Conservation (phyloP, 2,888 invertebrate species). For the Temnothorax rugatulus region DNA sequence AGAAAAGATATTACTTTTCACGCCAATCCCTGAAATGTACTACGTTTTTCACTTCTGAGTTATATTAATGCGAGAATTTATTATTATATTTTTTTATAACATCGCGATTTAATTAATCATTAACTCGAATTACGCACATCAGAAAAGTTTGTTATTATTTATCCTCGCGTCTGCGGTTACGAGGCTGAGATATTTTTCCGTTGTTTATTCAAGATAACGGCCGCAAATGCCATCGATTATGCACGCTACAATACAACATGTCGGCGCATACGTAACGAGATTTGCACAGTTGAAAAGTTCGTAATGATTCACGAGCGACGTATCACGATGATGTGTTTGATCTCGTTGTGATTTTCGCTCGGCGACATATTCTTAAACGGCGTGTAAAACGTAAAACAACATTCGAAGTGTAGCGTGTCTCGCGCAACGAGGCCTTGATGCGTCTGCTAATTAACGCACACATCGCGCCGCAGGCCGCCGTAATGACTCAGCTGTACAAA, state of each 20-base stretch:
- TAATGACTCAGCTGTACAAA: conserved; percentile 80
- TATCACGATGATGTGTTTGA: neutral
- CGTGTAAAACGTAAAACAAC: conserved; percentile 25
- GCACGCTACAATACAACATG: neutral
- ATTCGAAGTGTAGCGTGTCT: conserved; percentile 17
- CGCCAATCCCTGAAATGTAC: neutral
- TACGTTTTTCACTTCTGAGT: neutral
- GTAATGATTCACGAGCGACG: neutral
- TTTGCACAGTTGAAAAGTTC: conserved; percentile 27
- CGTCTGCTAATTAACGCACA: conserved; percentile 77
- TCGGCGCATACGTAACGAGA: neutral
- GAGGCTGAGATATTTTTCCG: neutral
- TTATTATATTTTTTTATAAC: neutral
- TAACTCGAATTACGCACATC: neutral
- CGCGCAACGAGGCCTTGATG: conserved; percentile 77
- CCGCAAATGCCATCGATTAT: neutral
- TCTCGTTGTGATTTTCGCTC: neutral
- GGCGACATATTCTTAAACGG: neutral
- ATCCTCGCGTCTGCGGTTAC: neutral
- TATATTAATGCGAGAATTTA: neutral
- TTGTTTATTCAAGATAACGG: neutral
- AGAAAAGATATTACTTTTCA: neutral
- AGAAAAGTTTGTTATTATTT: neutral
- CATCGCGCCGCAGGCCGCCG: conserved; percentile 54
- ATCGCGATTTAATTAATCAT: neutral